A percentile compares a stretch with the other conserved stretches of the same genome.
These are phyloP conservation scores for Ceramica pisi DNA, from an alignment of 2,888 invertebrate species.

Conservation along the genomic window DNA sequence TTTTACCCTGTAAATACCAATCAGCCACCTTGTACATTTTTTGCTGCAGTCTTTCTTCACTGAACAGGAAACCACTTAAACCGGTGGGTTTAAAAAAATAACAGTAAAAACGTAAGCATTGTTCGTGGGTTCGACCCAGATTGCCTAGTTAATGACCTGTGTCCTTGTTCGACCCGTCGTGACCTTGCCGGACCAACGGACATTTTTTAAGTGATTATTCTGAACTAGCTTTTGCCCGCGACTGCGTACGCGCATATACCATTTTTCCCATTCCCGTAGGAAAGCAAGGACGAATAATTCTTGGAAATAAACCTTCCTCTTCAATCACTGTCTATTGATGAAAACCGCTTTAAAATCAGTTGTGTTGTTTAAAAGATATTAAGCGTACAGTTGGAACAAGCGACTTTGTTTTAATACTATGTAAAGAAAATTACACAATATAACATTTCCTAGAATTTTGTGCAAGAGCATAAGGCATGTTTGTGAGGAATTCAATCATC, in stretches of 20 bases:
- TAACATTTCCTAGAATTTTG: constrained; percentile 18
- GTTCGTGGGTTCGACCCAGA: constrained; percentile 36
- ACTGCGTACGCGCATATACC: no score
- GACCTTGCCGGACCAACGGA: constrained; percentile 34
- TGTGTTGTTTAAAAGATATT: no score
- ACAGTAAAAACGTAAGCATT: constrained; percentile 40
- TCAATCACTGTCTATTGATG: no score
- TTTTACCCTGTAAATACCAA: not conserved
- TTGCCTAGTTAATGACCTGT: constrained; percentile 43
- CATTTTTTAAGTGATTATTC: constrained; percentile 12
- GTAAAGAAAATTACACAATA: no score
- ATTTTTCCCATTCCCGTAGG: no score
- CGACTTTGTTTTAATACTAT: no score
- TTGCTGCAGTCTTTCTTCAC: constrained; percentile 38
- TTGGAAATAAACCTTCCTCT: no score
- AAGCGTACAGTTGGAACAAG: no score
- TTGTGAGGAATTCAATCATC: not conserved
- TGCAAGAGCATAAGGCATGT: not conserved
- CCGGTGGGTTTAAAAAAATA: constrained; percentile 8
- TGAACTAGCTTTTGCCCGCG: not conserved
- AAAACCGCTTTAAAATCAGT: no score
- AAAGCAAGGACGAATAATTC: no score
- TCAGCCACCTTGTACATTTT: constrained; percentile 15
- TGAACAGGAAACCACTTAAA: constrained; percentile 38
- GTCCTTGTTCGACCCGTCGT: constrained; percentile 50